Percentiles rank a stretch among this genome's conserved stretches.
Evolutionary conservation across 2,888 invertebrate species (phyloP).

Genomic region (Athalia circularis): DNA sequence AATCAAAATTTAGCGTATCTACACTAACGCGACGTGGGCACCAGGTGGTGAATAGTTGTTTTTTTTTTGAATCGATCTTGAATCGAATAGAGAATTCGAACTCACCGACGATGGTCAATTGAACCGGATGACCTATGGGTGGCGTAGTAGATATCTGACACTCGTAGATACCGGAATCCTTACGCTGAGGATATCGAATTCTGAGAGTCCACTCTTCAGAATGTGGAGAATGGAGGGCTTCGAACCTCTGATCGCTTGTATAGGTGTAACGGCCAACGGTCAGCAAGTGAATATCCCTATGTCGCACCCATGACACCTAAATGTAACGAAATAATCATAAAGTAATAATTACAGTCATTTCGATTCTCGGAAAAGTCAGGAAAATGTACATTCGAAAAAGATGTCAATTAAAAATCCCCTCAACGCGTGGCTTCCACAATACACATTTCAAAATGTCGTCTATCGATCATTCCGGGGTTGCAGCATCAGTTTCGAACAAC

Average conservation of each 20-base stretch:
- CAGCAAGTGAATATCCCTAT: conserved; percentile 84
- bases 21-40: no score
- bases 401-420: no score
- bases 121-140: conserved; percentile 88
- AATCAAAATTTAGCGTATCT: not conserved
- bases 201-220: conserved; percentile 91
- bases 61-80: not conserved
- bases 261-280: conserved; percentile 87
- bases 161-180: conserved; percentile 89
- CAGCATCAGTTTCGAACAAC: no score
- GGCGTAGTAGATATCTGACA: conserved; percentile 95
- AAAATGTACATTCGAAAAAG: no score
- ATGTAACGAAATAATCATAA: not conserved
- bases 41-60: not conserved
- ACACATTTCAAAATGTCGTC: no score
- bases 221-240: conserved; percentile 90
- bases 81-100: conserved; percentile 52
- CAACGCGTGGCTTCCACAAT: no score
- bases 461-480: no score
- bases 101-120: conserved; percentile 90
- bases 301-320: conserved; percentile 86
- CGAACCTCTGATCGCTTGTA: conserved; percentile 89
- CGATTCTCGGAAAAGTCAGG: no score
- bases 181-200: conserved; percentile 84
- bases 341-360: no score